Conservation (phyloP, 2,113 vertebrate genomes). For the Neomonachus schauinslandi region DNA sequence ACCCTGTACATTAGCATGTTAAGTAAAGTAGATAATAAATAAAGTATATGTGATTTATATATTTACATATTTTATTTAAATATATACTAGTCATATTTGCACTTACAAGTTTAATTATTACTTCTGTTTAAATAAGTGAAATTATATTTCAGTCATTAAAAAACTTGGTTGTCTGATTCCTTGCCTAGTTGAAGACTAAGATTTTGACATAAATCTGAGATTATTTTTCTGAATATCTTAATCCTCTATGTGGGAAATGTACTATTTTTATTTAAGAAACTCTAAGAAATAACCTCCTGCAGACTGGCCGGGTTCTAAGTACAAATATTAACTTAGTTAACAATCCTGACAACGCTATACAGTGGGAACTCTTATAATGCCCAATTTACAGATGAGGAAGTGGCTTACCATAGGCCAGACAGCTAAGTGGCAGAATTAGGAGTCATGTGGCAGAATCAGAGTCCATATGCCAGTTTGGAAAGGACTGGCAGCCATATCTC, state of each 20-base stretch:
- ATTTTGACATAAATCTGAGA: not conserved
- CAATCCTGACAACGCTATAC: not conserved
- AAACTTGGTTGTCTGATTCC: not conserved
- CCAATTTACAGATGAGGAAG: conserved; percentile 3
- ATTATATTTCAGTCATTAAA: conserved; percentile 4
- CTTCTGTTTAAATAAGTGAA: not conserved
- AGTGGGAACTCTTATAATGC: not conserved
- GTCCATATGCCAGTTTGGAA: not conserved
- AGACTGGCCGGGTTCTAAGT: not conserved
- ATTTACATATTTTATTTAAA: conserved; percentile 22
- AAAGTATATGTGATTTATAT: not conserved
- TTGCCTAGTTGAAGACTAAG: not conserved
- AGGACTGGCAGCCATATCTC: not conserved
- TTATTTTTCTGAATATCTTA: not conserved
- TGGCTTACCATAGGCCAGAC: not conserved
- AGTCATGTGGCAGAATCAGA: not conserved
- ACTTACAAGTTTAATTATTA: not conserved
- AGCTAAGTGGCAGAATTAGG: not conserved
- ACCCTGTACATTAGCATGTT: not conserved
- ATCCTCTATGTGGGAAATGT: not conserved
- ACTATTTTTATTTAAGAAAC: not conserved
- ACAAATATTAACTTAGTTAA: not conserved
- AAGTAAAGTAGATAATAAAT: not conserved
- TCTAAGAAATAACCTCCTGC: not conserved
- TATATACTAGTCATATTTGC: not conserved